Base-by-base conservation (phyloP, 2,113 vertebrate species). In the Misgurnus anguillicaudatus region DNA sequence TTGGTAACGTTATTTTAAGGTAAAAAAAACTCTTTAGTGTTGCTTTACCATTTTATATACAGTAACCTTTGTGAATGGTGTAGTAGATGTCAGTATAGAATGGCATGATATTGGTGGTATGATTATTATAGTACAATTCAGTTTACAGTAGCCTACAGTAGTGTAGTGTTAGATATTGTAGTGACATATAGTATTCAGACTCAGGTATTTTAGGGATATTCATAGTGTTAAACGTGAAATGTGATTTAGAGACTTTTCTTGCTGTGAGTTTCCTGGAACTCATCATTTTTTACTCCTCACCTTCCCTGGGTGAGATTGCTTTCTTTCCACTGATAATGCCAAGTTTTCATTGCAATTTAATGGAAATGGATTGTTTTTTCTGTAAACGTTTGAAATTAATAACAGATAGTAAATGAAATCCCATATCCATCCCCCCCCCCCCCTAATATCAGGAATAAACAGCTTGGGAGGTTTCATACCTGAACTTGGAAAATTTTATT, bases 291-390 rank as follows among this genome's bases (percentile, higher is more conserved):
- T 58, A 9, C 70, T 16, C 53, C 41, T 39, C 55, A 24, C 38
- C 38, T 19, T 72, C 11, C n/a, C 55, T 42, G 53, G 51, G 53
- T 72, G 38, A 60, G n/a, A 72, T 58, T 72, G 53, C 38, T 58
- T 72, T 57, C 31, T 71, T 71, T 60, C 70, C 53, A 72, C 57
- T 39, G 36, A 60, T 24, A 73, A 73, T 36, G 57, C 14, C 57
- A 74, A 48, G 41, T n/a, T 62, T 62, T 74, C 14, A 48, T 47
- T 62, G 21, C 19, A 21, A 61, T 48, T 62, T 47, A 62, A 74
- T 61, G 21, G 21, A 24, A 47, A 62, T 16, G 6, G 8, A 47
- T 74, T n/a, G 61, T 62, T 16, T 60, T 11, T 47, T 74, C 24
- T 47, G 21, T 64, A 71, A 31, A 62, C 17, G n/a, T 45, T 48